Percentiles rank a stretch among this genome's conserved stretches.
Conservation (phyloP, 1,140 invertebrate genomes). For the Drosophila subobscura region DNA sequence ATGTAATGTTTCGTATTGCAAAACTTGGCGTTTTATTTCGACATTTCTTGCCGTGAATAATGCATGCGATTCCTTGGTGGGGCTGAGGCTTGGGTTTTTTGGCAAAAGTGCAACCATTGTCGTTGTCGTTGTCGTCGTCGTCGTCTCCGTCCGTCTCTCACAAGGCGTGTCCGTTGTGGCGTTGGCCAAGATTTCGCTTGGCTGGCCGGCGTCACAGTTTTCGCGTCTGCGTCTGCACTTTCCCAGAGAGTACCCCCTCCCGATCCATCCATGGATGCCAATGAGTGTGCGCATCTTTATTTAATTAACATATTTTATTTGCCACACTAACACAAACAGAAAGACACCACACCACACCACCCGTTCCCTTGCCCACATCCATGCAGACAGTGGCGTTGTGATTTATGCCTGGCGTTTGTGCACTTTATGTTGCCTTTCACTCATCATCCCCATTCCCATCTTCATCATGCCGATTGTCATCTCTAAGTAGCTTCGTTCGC, state of each 20-base stretch:
- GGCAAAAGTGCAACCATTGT: slow-evolving; percentile 69
- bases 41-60: slow-evolving; percentile 78
- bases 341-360: no score
- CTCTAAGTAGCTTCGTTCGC: slow-evolving; percentile 47
- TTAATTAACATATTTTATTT: slow-evolving; percentile 78
- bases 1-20: slow-evolving; percentile 78
- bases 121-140: slow-evolving; percentile 33
- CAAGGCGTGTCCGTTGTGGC: slow-evolving; percentile 65
- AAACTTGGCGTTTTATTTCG: slow-evolving; percentile 80
- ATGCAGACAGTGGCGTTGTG: slow-evolving; percentile 24
- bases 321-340: slow-evolving; percentile 26
- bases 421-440: slow-evolving; percentile 51
- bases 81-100: slow-evolving; percentile 43
- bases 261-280: slow-evolving; percentile 41
- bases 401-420: slow-evolving; percentile 64
- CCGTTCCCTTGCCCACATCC: not conserved
- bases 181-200: slow-evolving; percentile 70
- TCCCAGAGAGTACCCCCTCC: slow-evolving; percentile 5
- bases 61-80: slow-evolving; percentile 66
- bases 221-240: slow-evolving; percentile 52
- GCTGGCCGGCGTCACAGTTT: slow-evolving; percentile 75
- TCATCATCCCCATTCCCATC: slow-evolving; percentile 15
- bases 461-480: slow-evolving; percentile 33
- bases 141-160: slow-evolving; percentile 64
- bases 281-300: slow-evolving; percentile 66